phyloP scores from a whole-genome alignment of 2,797 vertebrate genomes.

The Sebastes cheni region DNA sequence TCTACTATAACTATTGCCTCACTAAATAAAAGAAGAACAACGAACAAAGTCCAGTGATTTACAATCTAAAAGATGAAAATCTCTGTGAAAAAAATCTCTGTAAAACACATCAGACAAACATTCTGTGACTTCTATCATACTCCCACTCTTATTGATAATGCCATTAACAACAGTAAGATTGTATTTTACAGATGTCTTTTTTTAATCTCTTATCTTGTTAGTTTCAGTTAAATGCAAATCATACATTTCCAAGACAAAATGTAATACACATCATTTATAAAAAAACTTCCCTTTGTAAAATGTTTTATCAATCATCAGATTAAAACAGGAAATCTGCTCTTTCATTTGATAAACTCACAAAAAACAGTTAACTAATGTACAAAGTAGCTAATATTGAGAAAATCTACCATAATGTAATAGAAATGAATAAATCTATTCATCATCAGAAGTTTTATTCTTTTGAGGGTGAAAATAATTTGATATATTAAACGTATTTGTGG shows the following conservation, averaged over 20 bases:
- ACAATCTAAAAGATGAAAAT: neutral
- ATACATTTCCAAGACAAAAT: neutral
- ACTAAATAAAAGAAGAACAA: neutral
- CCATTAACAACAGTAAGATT: neutral
- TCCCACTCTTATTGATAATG: neutral
- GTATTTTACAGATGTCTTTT: neutral
- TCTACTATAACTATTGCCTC: no score
- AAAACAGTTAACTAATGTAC: neutral
- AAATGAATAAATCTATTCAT: neutral
- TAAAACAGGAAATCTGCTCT: neutral
- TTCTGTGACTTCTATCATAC: neutral
- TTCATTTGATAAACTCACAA: neutral
- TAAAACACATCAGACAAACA: neutral
- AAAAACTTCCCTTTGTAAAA: neutral
- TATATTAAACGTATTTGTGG: neutral
- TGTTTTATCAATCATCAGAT: neutral
- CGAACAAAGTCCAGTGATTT: neutral
- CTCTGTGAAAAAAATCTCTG: neutral
- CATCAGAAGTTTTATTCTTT: neutral
- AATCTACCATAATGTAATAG: neutral
- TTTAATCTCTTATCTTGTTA: neutral
- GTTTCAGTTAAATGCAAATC: neutral
- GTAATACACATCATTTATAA: neutral
- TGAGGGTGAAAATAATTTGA: neutral
- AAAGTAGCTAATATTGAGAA: neutral